Conservation (phyloP, 2,113 vertebrate species). For the Semnopithecus entellus region DNA sequence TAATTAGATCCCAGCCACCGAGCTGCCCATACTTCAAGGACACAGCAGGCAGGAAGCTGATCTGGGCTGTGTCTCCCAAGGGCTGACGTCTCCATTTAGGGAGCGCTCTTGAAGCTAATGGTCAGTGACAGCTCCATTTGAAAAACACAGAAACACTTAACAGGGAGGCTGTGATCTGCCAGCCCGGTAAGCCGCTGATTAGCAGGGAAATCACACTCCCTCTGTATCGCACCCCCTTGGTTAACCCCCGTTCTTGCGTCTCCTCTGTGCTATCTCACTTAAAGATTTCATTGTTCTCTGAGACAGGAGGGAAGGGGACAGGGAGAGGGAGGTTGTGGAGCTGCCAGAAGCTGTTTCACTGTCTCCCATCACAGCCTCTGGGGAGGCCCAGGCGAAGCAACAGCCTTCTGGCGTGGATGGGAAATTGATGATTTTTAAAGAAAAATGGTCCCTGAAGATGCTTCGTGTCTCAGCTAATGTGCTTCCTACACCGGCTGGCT, state of each 20-base stretch:
- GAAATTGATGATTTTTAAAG: not conserved
- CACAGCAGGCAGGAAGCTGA: not conserved
- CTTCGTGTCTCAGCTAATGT: not conserved
- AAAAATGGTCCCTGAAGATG: conserved; percentile 38
- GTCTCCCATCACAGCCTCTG: not conserved
- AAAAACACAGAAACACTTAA: conserved; percentile 72
- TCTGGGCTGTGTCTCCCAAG: conserved; percentile 13
- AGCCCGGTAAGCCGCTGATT: conserved; percentile 42
- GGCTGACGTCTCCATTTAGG: conserved; percentile 34
- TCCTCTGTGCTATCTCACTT: not conserved
- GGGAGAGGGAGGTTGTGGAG: not conserved
- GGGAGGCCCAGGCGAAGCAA: not conserved
- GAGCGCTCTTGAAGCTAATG: conserved; percentile 62
- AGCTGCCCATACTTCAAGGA: conserved; percentile 32
- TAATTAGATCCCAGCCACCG: not conserved
- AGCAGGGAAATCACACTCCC: conserved; percentile 38
- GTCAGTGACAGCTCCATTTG: conserved; percentile 74
- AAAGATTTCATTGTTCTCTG: not conserved
- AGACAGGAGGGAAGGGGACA: not conserved
- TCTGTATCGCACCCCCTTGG: not conserved
- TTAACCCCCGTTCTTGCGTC: not conserved
- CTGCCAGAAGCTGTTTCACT: conserved; percentile 23
- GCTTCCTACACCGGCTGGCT: not conserved
- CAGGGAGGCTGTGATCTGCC: conserved; percentile 49
- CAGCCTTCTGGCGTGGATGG: conserved; percentile 12